Conservation (phyloP, 2,888 invertebrate genomes). For the Amphipyra berbera region DNA sequence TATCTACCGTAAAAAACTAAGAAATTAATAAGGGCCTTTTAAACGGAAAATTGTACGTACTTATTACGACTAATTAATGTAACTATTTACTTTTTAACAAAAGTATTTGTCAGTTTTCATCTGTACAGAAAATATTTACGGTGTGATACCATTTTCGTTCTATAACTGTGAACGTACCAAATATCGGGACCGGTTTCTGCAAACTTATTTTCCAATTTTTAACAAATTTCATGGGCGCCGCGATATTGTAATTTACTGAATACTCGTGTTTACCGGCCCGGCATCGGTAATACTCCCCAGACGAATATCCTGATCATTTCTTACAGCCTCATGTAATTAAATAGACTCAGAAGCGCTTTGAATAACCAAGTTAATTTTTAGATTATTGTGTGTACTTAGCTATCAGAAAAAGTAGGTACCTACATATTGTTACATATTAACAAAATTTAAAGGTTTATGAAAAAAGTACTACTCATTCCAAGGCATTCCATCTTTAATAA, state of each 20-base stretch:
- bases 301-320: constrained; percentile 33
- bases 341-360: constrained; percentile 22
- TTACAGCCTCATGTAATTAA: constrained; percentile 41
- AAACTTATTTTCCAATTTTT: constrained; percentile 22
- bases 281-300: constrained; percentile 32
- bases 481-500: not conserved
- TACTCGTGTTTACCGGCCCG: constrained; percentile 22
- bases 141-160: not conserved
- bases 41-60: too few relatives aligned
- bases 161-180: not conserved
- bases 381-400: not conserved
- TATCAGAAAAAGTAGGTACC: too few relatives aligned
- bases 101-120: too few relatives aligned
- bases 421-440: too few relatives aligned
- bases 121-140: too few relatives aligned
- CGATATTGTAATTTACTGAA: constrained; percentile 28
- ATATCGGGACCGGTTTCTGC: not conserved
- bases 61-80: too few relatives aligned
- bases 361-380: constrained; percentile 22
- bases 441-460: too few relatives aligned
- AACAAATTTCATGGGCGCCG: constrained; percentile 10
- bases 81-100: too few relatives aligned
- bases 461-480: too few relatives aligned
- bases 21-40: too few relatives aligned
- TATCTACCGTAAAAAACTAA: too few relatives aligned